Percentiles rank a stretch among this genome's conserved stretches.
These are phyloP conservation scores for Hipparchia semele DNA, from an alignment of 2,888 invertebrate species.

Conservation along the genomic window DNA sequence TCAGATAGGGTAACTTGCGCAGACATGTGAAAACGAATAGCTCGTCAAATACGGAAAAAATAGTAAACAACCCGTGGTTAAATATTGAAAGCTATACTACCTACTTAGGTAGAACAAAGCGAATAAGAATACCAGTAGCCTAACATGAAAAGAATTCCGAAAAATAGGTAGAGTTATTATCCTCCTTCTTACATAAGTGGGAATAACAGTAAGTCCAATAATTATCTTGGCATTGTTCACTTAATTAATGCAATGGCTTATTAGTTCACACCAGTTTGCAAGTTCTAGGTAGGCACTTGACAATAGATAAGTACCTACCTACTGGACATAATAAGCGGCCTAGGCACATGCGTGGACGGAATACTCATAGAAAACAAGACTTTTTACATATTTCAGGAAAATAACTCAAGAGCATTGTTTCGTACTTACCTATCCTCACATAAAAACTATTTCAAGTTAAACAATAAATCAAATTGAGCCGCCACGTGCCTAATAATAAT, in stretches of 20 bases:
- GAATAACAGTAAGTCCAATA: neutral
- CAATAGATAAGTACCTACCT: too few relatives aligned
- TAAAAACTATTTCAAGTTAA: too few relatives aligned
- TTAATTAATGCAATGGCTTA: slow-evolving; percentile 3
- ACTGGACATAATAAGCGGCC: neutral
- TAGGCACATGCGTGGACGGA: neutral
- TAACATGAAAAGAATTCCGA: neutral
- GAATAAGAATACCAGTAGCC: neutral
- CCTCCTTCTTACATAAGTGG: neutral
- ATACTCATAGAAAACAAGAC: too few relatives aligned
- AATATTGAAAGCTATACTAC: too few relatives aligned
- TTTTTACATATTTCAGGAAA: neutral
- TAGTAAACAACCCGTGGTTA: neutral
- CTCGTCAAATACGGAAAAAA: neutral
- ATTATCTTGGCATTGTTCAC: neutral
- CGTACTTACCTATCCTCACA: too few relatives aligned
- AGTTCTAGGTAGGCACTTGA: neutral
- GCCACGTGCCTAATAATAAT: too few relatives aligned
- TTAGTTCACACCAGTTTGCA: neutral
- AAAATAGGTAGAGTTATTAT: slow-evolving; percentile 2
- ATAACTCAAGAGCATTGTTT: neutral
- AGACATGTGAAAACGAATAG: neutral
- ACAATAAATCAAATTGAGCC: too few relatives aligned
- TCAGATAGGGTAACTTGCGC: neutral
- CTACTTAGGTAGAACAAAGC: too few relatives aligned